Evolutionary conservation across 2,888 invertebrate species (phyloP).

Genomic region (Hedya salicella): DNA sequence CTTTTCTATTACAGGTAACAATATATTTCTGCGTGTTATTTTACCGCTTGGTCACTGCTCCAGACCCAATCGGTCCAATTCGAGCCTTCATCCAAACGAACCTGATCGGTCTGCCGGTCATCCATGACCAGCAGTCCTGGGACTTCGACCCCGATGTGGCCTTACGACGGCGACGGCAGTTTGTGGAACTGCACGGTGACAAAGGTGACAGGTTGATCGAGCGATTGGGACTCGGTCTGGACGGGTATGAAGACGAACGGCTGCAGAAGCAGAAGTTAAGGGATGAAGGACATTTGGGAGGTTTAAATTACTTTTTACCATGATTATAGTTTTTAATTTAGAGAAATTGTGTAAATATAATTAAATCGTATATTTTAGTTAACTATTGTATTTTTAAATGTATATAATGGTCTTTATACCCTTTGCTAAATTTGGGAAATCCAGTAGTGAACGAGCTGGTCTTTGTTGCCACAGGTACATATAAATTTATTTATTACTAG

Average conservation of each 20-base stretch:
- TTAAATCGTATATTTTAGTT: too few relatives aligned
- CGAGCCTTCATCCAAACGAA: conserved; percentile 76
- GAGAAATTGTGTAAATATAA: conserved; percentile 4
- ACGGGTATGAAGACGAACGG: conserved; percentile 85
- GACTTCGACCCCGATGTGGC: conserved; percentile 88
- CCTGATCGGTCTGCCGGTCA: conserved; percentile 85
- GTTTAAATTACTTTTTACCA: conserved; percentile 70
- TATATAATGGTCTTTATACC: too few relatives aligned
- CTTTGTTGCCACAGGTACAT: too few relatives aligned
- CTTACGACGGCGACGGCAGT: conserved; percentile 84
- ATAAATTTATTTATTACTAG: too few relatives aligned
- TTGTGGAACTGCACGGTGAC: conserved; percentile 86
- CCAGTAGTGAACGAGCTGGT: too few relatives aligned
- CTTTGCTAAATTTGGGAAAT: too few relatives aligned
- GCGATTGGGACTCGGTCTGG: conserved; percentile 86
- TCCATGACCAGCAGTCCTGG: conserved; percentile 85
- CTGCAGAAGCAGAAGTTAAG: conserved; percentile 78
- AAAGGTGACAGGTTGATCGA: conserved; percentile 87
- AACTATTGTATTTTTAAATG: too few relatives aligned
- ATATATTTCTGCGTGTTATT: conserved; percentile 56
- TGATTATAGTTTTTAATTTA: conserved; percentile 46
- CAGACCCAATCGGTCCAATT: conserved; percentile 63
- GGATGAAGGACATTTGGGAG: conserved; percentile 85
- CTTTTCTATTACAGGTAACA: conserved; percentile 63
- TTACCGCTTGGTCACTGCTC: conserved; percentile 53